phyloP scores from a whole-genome alignment of 37 sponge, comb jelly and placozoan species.

The Lycopodina hypogea region DNA sequence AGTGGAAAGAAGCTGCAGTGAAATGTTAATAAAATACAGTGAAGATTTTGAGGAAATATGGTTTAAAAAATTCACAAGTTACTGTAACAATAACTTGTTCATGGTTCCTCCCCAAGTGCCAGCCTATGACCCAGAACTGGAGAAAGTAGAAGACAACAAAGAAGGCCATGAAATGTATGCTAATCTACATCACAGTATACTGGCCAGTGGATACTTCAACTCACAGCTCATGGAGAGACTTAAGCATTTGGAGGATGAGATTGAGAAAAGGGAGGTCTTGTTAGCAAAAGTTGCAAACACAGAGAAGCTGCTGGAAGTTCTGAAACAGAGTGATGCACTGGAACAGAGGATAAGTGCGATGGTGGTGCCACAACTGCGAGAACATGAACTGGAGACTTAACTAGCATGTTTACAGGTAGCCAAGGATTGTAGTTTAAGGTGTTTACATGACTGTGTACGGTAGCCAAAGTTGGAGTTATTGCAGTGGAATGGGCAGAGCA shows the following conservation, averaged over 20 bases:
- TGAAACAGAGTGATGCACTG: slow-evolving; percentile 1
- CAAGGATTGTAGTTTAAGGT: no score
- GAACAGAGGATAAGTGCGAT: slow-evolving; percentile 8
- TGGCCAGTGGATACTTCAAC: slow-evolving; percentile 47
- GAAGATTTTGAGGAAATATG: slow-evolving; percentile 24
- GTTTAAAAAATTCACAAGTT: slow-evolving; percentile 17
- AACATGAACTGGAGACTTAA: neutral
- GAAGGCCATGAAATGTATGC: neutral
- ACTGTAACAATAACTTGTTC: slow-evolving; percentile 42
- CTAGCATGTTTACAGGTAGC: neutral
- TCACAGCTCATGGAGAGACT: slow-evolving; percentile 8
- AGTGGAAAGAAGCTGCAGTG: slow-evolving; percentile 28
- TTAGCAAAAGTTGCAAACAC: slow-evolving; percentile 8
- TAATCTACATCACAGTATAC: slow-evolving; percentile 5
- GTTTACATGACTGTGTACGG: no score
- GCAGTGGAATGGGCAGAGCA: no score
- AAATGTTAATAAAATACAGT: slow-evolving; percentile 16
- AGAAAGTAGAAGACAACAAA: slow-evolving; percentile 18
- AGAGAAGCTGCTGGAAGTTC: slow-evolving; percentile 10
- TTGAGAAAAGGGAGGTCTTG: slow-evolving; percentile 19
- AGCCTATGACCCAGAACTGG: slow-evolving; percentile 22
- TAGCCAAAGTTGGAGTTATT: no score
- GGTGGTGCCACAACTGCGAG: neutral
- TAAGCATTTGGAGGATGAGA: slow-evolving; percentile 11
- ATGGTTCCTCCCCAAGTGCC: slow-evolving; percentile 17